Base-by-base conservation (phyloP, 2,113 vertebrate species). In the Sula dactylatra region DNA sequence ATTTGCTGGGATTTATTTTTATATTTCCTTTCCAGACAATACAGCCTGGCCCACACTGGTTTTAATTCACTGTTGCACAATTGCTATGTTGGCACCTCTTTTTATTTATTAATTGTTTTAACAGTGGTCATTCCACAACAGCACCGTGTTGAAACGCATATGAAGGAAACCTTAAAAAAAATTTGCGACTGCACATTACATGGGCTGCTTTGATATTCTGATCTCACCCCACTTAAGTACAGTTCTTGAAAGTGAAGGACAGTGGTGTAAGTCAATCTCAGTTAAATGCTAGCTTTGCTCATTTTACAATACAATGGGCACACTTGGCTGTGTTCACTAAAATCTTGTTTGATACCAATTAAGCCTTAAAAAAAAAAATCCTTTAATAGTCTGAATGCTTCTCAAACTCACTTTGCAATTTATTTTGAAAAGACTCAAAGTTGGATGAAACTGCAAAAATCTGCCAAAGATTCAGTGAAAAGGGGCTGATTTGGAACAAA, bases 271-370 rank as follows among this genome's bases (percentile, higher is more conserved):
- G 92, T 83, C 95, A 86, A 95, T 91, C 94, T 78, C 78, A 52
- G 85, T 83, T 90, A 94, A 97, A 95, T 49, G 92, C 80, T 72
- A 69, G 89, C 88, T 97, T 95, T 96, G 67, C 93, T 96, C 73
- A 82, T 96, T 97, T 96, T 95, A 91, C 1, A 2, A 97, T 78
- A 95, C 94, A 94, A 67, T 74, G 76, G 93, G 76, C 82, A 93
- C 89, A 93, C 92, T 95, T 94, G 92, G 84, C 93, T 67, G 69
- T 86, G 65, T 93, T 96, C 96, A 92, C 90, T 86, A 96, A 97
- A 97, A 93, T 94, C 96, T 96, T 92, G 86, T 95, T 93, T 97
- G 93, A 97, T 95, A 96, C 92, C 92, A 94, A 96, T 97, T 97
- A 97, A 97, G 92, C 93, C 94, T 91, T 84, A 59, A 96, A 92